Evolutionary conservation across 2,113 vertebrate genomes (phyloP).

Genomic region (Ancistrus triradiatus): DNA sequence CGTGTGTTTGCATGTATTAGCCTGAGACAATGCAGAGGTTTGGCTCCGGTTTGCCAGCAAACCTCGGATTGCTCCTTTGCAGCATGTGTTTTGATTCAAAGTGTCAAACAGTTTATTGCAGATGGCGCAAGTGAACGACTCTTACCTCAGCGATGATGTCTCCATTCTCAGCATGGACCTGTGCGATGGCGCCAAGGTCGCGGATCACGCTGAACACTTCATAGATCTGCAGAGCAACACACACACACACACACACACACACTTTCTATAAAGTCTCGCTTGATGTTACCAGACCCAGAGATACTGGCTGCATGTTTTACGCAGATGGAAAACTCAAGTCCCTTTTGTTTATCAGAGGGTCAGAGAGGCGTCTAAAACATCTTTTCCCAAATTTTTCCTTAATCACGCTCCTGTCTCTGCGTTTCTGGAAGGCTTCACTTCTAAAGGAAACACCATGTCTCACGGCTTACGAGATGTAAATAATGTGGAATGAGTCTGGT

Average conservation of each 20-base stretch:
- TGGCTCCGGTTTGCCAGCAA: not conserved
- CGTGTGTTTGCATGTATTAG: conserved; percentile 15
- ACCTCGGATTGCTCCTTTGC: too few species aligned
- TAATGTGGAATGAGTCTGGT: conserved; percentile 13
- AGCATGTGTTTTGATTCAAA: conserved; percentile 29
- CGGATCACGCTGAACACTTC: conserved; percentile 94
- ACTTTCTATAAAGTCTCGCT: not conserved
- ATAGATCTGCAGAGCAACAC: conserved; percentile 76
- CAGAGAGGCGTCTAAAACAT: not conserved
- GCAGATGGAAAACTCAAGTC: conserved; percentile 46
- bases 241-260: conserved; percentile 11
- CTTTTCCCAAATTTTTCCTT: conserved; percentile 12
- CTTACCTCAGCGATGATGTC: conserved; percentile 93
- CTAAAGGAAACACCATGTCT: conserved; percentile 29
- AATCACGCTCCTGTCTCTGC: not conserved
- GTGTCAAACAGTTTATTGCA: conserved; percentile 14
- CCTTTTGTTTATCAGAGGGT: conserved; percentile 20
- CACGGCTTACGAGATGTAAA: conserved; percentile 10
- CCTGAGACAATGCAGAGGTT: conserved; percentile 15
- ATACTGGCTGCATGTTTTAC: conserved; percentile 8
- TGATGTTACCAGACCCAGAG: not conserved
- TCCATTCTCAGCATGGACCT: conserved; percentile 95
- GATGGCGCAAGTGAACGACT: not conserved
- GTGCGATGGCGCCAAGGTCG: conserved; percentile 91
- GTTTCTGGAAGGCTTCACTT: conserved; percentile 27